Evolutionary conservation across 1,140 invertebrate species (phyloP), one percentile per base, ranked within the genome.

Genomic region (Batillaria attramentaria): DNA sequence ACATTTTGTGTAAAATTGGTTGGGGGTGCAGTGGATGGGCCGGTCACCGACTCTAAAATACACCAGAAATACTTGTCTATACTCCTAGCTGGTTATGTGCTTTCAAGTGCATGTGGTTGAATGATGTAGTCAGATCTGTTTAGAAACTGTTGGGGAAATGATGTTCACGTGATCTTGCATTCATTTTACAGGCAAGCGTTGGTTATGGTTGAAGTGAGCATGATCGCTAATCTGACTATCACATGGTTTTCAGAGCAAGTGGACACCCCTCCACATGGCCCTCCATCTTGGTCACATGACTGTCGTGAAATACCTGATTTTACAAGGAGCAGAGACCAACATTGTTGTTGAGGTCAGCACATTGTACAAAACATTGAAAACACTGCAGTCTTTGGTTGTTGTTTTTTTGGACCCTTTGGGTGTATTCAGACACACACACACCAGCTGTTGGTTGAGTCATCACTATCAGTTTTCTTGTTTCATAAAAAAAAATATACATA

Each of bases 311-410:
- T 81, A 75, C 50, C 73, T 85, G 33, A 79, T 85, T 43, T 28
- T 76, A 41, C 76, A 81, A 37, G 84, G 84, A 5, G 79, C 84
- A 39, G 76, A 82, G 54, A 77, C 83, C 20, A 83, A 81, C 41
- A 24, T 80, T 24, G 66, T 43, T 43, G 72, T 72, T n/a, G 72
- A 83, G 75, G 83, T 83, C 74, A 68, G 46, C 31, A 69, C 10
- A 69, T 65, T 10, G 10, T 31, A 24, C 10, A 65, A 10, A 24
- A 10, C 31, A 65, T 16, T 24, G 10, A 65, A n/a, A 1, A n/a
- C 16, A 16, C 10, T 65, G 62, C 24, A 28, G 62, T 33, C 24
- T 65, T 24, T 65, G 31, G 13, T 28, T 31, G 68, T 72, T 72
- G 10, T 50, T 13, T 50, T 13, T 50, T 50, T 50, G 46, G 24